Base-by-base conservation (phyloP, 2,113 vertebrate species). In the Tenrec ecaudatus region DNA sequence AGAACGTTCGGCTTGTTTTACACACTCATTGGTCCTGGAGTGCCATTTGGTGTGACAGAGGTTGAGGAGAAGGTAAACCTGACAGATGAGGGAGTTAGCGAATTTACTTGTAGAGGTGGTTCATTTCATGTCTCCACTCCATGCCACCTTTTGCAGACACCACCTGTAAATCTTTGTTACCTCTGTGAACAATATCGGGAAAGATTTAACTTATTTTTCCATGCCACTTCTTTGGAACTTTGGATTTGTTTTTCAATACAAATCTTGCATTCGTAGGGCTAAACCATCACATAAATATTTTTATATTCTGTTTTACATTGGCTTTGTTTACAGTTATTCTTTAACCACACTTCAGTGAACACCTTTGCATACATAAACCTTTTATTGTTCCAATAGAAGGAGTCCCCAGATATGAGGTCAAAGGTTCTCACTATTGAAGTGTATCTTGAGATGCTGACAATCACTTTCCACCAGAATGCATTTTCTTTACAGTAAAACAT, bases 401-500 rank as follows among this genome's bases (percentile, higher is more conserved):
- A 53, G 19, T 25, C 73, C 15, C 19, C 6, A 62, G 33, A 47
- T 88, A n/a, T 53, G 68, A 38, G 80, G 58, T 89, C 25, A 43
- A 86, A 84, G 88, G 31, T 88, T 91, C 57, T 78, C 29, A 78
- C 60, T 3, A 58, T n/a, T 86, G 36, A 78, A 73, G 33, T 82
- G 29, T 12, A 29, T 91, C 23, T 64, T 71, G 80, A 88, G 78
- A 78, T 78, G 78, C 64, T 69, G 31, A 89, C 79, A 88, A 85
- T 73, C 82, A 76, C 11, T 92, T 92, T 82, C 16, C 47, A 82
- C 57, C 62, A 29, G 31, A 82, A 82, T 92, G 58, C 36, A 12
- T 82, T 76, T 79, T 92, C 47, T 93, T 90, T 25, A 60, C 36
- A 58, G 62, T 58, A 82, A 40, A 40, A 94, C 84, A 75, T 88